Base-by-base conservation (phyloP, 92 coral and sea anemone genomes). In the Zoanthus gigantus region DNA sequence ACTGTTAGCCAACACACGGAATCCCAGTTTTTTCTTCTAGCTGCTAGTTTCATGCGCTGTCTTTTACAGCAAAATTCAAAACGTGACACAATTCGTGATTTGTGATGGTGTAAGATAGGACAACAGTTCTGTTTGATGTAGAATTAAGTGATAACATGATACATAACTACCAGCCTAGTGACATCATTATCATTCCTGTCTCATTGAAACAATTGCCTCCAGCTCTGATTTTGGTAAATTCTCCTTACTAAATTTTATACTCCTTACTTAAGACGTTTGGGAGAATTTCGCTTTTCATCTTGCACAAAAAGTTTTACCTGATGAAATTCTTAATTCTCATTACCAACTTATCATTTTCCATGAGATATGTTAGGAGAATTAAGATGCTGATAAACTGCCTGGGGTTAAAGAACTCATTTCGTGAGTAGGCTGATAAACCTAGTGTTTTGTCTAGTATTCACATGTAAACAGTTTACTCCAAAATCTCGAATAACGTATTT, bases 391-490 rank as follows among this genome's bases (percentile, higher is more conserved):
- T 34, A 34, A 34, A 34, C 3, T 34, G 42, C 42, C 42, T 34
- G 32, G 74, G 17, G 23, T 81, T 66, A 81, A 63, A 45, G 85
- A 65, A 66, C 85, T 65, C 30, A 42, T 80, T 76, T 76, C 66
- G 29, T 65, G 31, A 81, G 28, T 17, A 37, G n/a, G 14, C n/a
- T 9, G 46, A 61, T 18, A 54, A 60, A 2, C 7, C 15, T n/a
- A 37, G 9, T 45, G 13, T 30, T 54, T 61, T 61, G 7, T 61
- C 7, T 34, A 34, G 42, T 34, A 34, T 34, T 34, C 42, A 34
- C 1, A 34, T 34, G 42, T 1, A 34, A 34, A 34, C 1, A 34
- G 42, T 34, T 5, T 61, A 8, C 69, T 61, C 29, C 8, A 50
- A 50, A 50, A 7, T 1, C 9, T 50, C 12, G 54, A 10, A 50